Conservation (phyloP, 2,888 invertebrate species). For the Phasia obesa region DNA sequence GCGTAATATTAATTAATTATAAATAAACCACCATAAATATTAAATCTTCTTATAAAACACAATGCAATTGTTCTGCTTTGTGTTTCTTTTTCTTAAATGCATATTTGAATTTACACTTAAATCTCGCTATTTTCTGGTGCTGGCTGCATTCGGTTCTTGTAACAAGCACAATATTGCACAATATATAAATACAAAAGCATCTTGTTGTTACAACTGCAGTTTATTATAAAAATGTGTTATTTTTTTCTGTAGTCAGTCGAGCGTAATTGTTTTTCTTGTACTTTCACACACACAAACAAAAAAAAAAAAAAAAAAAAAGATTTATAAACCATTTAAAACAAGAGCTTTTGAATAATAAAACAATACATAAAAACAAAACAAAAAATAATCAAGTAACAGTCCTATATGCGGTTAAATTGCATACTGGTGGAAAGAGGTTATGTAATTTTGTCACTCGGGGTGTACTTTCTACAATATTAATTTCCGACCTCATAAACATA, state of each 20-base stretch:
- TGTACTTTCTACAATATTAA: too few relatives aligned
- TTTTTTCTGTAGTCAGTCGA: slow-evolving; percentile 42
- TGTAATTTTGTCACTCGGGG: too few relatives aligned
- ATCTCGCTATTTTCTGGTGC: slow-evolving; percentile 1
- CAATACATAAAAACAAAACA: background rate
- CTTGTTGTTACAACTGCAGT: slow-evolving; percentile 34
- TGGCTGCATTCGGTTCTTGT: slow-evolving; percentile 1
- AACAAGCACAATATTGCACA: slow-evolving; percentile 45
- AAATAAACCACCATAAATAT: slow-evolving; percentile 53
- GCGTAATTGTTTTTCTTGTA: slow-evolving; percentile 51
- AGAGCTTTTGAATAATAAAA: slow-evolving; percentile 26
- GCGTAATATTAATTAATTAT: slow-evolving; percentile 54
- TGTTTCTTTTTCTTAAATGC: slow-evolving; percentile 30
- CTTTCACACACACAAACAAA: background rate
- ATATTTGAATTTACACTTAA: slow-evolving; percentile 51
- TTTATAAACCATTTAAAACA: slow-evolving; percentile 52
- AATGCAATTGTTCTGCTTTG: slow-evolving; percentile 43
- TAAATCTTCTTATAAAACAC: slow-evolving; percentile 43
- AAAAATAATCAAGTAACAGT: background rate
- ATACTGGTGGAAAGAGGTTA: too few relatives aligned
- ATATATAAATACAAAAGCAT: slow-evolving; percentile 51
- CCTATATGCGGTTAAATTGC: too few relatives aligned
- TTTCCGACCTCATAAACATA: too few relatives aligned
- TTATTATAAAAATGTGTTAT: slow-evolving; percentile 42
- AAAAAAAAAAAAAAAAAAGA: slow-evolving; percentile 14